These are phyloP conservation scores for Catocala nupta DNA, from an alignment of 2,888 invertebrate genomes.

Conservation along the genomic window DNA sequence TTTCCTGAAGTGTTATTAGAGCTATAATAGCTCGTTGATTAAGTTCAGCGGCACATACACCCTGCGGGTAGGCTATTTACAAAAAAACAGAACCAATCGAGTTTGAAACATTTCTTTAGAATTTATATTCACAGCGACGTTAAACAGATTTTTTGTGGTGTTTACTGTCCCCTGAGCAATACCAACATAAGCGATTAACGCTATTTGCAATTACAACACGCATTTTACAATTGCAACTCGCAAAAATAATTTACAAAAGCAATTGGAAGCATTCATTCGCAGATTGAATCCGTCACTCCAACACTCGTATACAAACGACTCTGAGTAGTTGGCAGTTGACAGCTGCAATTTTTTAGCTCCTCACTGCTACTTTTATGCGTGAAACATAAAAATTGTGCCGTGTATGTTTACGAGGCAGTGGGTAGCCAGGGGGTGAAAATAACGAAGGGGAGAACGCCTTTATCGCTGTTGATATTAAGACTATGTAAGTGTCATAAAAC, in stretches of 20 bases:
- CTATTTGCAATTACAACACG: too few species aligned
- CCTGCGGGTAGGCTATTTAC: too few species aligned
- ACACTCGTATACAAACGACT: constrained; percentile 15
- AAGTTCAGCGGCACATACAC: too few species aligned
- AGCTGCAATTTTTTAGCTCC: constrained; percentile 54
- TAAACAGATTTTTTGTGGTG: too few species aligned
- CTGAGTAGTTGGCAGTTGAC: constrained; percentile 44
- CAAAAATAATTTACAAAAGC: constrained; percentile 4
- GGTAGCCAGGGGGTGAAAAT: constrained; percentile 23
- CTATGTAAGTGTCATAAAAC: constrained; percentile 56
- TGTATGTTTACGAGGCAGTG: constrained; percentile 39
- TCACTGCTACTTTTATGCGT: constrained; percentile 48
- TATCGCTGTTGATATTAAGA: constrained; percentile 63
- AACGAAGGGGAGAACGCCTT: constrained; percentile 48
- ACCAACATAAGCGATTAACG: too few species aligned
- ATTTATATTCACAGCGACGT: too few species aligned
- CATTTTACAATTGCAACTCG: too few species aligned
- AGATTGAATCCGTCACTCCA: constrained; percentile 22
- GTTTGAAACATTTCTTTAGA: too few species aligned
- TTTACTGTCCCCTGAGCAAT: too few species aligned
- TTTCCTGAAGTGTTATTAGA: constrained; percentile 5
- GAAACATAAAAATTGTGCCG: constrained; percentile 49
- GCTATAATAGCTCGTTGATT: background rate
- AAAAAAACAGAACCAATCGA: too few species aligned
- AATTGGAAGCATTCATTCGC: constrained; percentile 13